Percentiles rank a stretch among this genome's conserved stretches.
phyloP scores from a whole-genome alignment of 2,888 invertebrate genomes.

The Antheraea assamensis region DNA sequence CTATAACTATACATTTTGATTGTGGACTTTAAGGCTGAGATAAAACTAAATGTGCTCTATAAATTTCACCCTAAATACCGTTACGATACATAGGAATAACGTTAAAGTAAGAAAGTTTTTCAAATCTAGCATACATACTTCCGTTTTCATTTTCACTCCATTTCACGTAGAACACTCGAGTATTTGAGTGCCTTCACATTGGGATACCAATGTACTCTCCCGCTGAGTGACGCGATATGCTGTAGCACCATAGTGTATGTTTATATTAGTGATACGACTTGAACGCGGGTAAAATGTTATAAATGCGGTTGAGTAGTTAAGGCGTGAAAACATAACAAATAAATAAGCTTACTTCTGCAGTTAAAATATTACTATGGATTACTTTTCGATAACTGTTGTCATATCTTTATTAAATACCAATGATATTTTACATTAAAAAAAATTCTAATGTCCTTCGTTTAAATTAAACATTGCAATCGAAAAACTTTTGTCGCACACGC shows the following conservation, averaged over 20 bases:
- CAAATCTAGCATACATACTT: conserved; percentile 19
- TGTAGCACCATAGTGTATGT: conserved; percentile 10
- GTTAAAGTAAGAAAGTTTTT: neutral
- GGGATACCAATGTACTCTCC: conserved; percentile 31
- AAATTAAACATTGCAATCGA: neutral
- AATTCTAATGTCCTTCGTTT: neutral
- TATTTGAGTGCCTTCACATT: conserved; percentile 36
- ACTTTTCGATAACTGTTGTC: too few relatives aligned
- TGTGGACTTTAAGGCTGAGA: too few relatives aligned
- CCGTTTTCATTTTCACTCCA: conserved; percentile 37
- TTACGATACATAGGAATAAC: too few relatives aligned
- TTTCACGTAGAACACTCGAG: conserved; percentile 37
- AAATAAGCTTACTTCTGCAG: too few relatives aligned
- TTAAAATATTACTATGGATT: too few relatives aligned
- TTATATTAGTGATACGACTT: neutral
- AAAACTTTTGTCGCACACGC: neutral
- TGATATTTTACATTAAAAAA: too few relatives aligned
- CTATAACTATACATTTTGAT: too few relatives aligned
- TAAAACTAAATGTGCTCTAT: too few relatives aligned
- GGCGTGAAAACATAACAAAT: too few relatives aligned
- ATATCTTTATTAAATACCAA: too few relatives aligned
- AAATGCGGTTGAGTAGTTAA: too few relatives aligned
- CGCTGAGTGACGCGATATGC: conserved; percentile 24
- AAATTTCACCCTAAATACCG: too few relatives aligned
- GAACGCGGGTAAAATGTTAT: neutral